A percentile compares a stretch with the other conserved stretches of the same genome.
phyloP scores from a whole-genome alignment of 2,797 vertebrate genomes.

The Nyctibius grandis region DNA sequence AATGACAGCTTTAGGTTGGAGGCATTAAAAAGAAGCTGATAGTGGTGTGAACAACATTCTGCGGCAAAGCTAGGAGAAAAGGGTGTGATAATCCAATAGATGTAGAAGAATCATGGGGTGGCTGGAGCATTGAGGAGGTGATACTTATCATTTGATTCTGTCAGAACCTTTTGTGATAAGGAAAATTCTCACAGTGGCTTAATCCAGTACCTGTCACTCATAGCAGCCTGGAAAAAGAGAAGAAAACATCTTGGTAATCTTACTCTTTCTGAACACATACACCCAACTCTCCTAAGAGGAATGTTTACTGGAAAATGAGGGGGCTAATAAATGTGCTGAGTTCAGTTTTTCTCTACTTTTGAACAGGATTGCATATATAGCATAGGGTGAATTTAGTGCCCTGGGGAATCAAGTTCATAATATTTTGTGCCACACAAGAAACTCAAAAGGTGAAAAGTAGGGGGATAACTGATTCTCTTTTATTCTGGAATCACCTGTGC shows the following conservation, averaged over 20 bases:
- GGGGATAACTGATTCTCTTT: neutral
- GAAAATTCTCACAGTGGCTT: neutral
- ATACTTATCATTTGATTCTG: neutral
- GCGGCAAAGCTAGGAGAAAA: neutral
- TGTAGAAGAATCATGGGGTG: neutral
- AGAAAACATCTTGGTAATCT: neutral
- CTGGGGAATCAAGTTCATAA: neutral
- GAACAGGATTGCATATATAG: neutral
- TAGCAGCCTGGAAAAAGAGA: neutral
- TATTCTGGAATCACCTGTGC: neutral
- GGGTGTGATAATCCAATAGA: neutral
- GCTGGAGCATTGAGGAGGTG: neutral
- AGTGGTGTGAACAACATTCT: neutral
- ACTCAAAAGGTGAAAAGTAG: neutral
- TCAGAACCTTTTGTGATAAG: constrained; percentile 4
- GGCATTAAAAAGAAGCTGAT: neutral
- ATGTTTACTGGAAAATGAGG: neutral
- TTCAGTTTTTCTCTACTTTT: neutral
- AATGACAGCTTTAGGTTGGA: neutral
- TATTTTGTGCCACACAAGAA: neutral
- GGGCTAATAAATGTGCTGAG: neutral
- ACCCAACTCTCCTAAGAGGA: neutral
- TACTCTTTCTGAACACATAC: neutral
- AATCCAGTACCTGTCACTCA: neutral
- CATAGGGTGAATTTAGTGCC: neutral